A percentile compares a stretch with the other conserved stretches of the same genome.
These are phyloP conservation scores for Bubalus kerabau DNA, from an alignment of 2,113 vertebrate genomes.

Conservation along the genomic window DNA sequence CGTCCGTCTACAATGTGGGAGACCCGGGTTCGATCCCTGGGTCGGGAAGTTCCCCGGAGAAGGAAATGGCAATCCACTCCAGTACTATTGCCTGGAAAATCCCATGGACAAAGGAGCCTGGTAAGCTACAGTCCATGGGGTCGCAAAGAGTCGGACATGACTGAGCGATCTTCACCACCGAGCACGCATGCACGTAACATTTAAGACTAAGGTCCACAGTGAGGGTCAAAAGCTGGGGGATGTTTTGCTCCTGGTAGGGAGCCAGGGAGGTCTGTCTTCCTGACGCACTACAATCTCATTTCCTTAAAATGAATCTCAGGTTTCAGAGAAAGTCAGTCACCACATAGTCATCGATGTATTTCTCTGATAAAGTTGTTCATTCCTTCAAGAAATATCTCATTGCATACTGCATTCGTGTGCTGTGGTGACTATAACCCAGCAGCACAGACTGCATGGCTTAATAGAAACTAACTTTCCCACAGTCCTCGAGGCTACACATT, in stretches of 20 bases:
- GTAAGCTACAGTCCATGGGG: background rate
- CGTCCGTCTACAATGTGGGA: too few species aligned
- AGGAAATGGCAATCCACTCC: background rate
- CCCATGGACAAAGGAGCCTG: background rate
- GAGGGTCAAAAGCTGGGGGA: background rate
- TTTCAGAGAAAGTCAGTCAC: background rate
- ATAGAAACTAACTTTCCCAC: background rate
- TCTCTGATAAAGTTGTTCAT: background rate
- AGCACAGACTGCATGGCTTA: background rate
- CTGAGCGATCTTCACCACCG: background rate
- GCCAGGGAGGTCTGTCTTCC: background rate
- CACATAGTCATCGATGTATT: background rate
- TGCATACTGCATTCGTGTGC: background rate
- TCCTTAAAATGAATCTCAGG: background rate
- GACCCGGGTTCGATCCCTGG: background rate
- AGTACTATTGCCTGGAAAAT: background rate
- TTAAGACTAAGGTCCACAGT: background rate
- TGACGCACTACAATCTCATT: background rate
- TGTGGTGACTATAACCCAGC: too few species aligned
- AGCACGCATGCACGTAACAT: background rate
- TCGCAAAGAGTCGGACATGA: background rate
- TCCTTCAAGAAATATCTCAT: background rate
- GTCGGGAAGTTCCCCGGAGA: background rate
- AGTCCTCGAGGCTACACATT: background rate
- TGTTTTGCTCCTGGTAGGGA: background rate